Base-by-base conservation (phyloP, 2,888 invertebrate species). In the Desoria tigrina region DNA sequence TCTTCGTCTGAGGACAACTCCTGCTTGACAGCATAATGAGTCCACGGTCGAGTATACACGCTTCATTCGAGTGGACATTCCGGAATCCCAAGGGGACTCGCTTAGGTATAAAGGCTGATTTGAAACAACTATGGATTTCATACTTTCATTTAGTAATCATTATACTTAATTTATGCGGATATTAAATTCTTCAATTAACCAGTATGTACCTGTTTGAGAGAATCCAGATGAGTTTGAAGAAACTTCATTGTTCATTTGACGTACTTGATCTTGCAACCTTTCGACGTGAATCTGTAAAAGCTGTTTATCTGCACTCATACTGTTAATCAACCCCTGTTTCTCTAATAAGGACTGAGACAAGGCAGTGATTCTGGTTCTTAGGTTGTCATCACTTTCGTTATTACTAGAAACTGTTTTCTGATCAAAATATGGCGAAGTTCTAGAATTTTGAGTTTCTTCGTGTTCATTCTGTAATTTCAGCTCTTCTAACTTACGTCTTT, bases 21-120 rank as follows among this genome's bases (percentile, higher is more conserved):
- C 76, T 49, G 75, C 65, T 67, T 75, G 74, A 57, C 69, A 71
- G 59, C 93, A 90, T 61, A 92, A 84, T 24, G 87, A 86, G 80
- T 92, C 91, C 24, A 92, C 82, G 18, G 86, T 84, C 45, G 88
- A 88, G 77, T 90, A 90, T 9, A 89, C 90, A 72, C 87, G 84
- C 80, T 91, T 92, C 21, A 92, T 88, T 75, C 87, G 83, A 69
- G 88, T 83, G 0, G 90, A 85, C 50, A 92, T 86, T 18, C 87
- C 84, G 51, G 88, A 87, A 78, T 92, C 91, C 77, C 88, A 87
- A 6, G 90, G 89, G 73, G 86, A 87, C 75, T 90, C 89, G 71
- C 86, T 83, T 80, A 90, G 83, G 73, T 90, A 86, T 58, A 84
- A 80, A 24, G 90, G 90, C 65, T 89, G 84, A 78, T 88, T 84